Evolutionary conservation across 2,797 vertebrate genomes (phyloP).

Genomic region (Eleutherodactylus coqui): DNA sequence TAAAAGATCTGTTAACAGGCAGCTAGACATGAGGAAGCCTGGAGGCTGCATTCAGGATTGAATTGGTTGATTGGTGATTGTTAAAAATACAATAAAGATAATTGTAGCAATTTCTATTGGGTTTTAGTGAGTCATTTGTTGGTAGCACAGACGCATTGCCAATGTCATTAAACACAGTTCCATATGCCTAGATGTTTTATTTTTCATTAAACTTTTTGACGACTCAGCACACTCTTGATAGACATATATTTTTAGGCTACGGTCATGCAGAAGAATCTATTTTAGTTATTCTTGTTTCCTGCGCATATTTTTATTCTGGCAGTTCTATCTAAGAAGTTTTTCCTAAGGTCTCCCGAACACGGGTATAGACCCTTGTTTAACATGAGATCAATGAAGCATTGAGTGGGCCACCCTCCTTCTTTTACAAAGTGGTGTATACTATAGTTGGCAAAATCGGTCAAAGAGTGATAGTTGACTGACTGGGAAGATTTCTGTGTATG

Average conservation of each 20-base stretch:
- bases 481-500: too few species aligned
- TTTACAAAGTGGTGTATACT: neutral
- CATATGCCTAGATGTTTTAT: conserved; percentile 18
- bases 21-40: conserved; percentile 39
- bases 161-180: neutral
- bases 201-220: neutral
- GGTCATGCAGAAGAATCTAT: neutral
- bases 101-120: conserved; percentile 26
- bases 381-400: neutral
- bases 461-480: neutral
- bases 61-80: conserved; percentile 45
- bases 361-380: neutral
- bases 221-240: neutral
- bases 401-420: neutral
- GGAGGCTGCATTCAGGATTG: conserved; percentile 24
- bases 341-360: neutral
- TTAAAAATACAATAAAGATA: conserved; percentile 46
- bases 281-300: neutral
- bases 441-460: neutral
- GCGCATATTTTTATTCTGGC: neutral
- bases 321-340: neutral
- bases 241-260: neutral
- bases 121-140: conserved; percentile 31
- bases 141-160: conserved; percentile 8
- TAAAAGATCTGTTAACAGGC: conserved; percentile 41